Conservation (phyloP, 2,797 vertebrate species). For the Catamblyrhynchus diadema region DNA sequence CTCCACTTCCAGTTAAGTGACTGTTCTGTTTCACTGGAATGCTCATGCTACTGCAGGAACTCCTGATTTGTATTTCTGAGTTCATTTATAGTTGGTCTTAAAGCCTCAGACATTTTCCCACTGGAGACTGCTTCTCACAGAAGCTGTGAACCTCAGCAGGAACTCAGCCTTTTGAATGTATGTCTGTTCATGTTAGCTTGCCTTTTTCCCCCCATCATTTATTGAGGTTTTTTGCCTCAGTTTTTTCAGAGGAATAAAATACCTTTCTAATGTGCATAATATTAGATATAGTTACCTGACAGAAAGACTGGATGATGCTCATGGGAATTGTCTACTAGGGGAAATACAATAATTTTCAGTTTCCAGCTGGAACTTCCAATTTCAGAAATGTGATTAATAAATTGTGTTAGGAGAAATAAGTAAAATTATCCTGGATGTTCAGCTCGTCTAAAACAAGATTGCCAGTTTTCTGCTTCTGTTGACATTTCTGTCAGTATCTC, state of each 20-base stretch:
- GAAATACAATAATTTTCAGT: not conserved
- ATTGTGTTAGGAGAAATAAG: not conserved
- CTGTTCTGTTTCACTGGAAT: not conserved
- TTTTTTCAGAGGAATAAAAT: not conserved
- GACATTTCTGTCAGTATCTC: not conserved
- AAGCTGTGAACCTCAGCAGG: not conserved
- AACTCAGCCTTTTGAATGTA: not conserved
- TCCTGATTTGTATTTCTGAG: not conserved
- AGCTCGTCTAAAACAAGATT: not conserved
- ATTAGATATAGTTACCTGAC: accelerated
- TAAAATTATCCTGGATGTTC: not conserved
- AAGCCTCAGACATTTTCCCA: not conserved
- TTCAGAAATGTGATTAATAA: not conserved
- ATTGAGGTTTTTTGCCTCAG: not conserved
- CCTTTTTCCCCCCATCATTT: not conserved
- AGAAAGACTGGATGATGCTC: not conserved
- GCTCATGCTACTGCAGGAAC: not conserved
- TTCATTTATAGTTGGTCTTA: not conserved
- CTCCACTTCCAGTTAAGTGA: not conserved
- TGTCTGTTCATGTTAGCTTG: not conserved
- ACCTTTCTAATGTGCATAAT: not conserved
- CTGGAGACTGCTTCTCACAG: not conserved
- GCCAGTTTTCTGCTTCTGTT: not conserved
- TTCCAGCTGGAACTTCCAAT: not conserved
- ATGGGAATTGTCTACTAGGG: not conserved